Conservation (phyloP, 2,113 vertebrate genomes). For the Daboia siamensis region DNA sequence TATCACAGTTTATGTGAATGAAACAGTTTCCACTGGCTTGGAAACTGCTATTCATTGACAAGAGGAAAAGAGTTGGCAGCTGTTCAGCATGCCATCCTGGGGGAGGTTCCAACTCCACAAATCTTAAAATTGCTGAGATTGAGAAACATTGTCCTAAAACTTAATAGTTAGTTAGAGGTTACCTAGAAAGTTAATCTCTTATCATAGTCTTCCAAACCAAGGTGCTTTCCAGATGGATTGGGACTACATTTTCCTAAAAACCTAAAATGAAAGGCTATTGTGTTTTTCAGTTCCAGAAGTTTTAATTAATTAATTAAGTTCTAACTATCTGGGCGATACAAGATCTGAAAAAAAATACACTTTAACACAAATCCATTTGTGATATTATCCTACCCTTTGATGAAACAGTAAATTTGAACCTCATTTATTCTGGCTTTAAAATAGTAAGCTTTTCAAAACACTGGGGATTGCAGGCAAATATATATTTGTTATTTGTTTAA, state of each 20-base stretch:
- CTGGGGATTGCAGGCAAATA: not conserved
- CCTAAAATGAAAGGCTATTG: not conserved
- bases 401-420: not conserved
- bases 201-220: conserved; percentile 8
- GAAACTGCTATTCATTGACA: not conserved
- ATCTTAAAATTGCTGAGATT: not conserved
- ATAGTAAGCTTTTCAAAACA: conserved; percentile 10
- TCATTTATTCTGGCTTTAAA: conserved; percentile 3
- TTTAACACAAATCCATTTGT: conserved; percentile 10
- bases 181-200: not conserved
- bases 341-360: not conserved
- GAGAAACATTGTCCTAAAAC: not conserved
- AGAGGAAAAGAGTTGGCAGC: not conserved
- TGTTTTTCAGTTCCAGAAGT: not conserved
- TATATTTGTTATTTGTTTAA: conserved; percentile 27
- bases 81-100: not conserved
- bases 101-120: not conserved
- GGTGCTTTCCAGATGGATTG: not conserved
- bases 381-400: not conserved
- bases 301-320: not conserved
- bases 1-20: conserved; percentile 14
- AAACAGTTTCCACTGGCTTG: conserved; percentile 14
- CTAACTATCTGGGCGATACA: not conserved
- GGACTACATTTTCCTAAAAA: not conserved
- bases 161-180: not conserved